Conservation (phyloP, 2,888 invertebrate genomes). For the Amaurobius ferox region DNA sequence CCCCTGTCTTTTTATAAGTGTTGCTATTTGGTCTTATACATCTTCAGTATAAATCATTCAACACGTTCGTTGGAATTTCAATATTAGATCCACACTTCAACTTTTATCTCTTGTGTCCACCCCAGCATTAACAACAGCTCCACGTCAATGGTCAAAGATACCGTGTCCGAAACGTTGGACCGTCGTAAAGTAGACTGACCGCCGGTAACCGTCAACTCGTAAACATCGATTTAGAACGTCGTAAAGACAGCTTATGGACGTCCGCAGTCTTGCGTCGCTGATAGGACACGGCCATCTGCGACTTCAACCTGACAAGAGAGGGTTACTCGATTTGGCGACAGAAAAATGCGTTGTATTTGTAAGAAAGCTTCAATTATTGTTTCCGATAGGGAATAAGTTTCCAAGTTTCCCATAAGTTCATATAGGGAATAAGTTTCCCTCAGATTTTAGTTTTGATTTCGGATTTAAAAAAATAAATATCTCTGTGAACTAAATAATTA, state of each 20-base stretch:
- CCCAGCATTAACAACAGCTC: background rate
- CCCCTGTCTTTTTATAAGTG: too few relatives aligned
- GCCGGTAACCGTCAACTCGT: conserved; percentile 56
- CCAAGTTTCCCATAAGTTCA: too few relatives aligned
- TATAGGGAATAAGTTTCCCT: too few relatives aligned
- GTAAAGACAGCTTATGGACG: conserved; percentile 64
- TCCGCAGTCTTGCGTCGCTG: conserved; percentile 15
- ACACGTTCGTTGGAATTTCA: background rate
- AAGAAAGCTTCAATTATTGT: too few relatives aligned
- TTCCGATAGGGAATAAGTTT: too few relatives aligned
- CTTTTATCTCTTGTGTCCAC: conserved; percentile 10
- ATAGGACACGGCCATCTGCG: conserved; percentile 19
- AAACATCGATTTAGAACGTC: conserved; percentile 69
- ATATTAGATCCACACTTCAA: background rate
- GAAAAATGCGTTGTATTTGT: too few relatives aligned
- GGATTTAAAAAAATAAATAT: too few relatives aligned
- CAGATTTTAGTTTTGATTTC: too few relatives aligned
- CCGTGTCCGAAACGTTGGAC: conserved; percentile 19
- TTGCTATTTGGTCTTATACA: too few relatives aligned
- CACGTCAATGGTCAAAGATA: background rate
- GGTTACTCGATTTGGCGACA: conserved; percentile 11
- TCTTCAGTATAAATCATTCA: background rate
- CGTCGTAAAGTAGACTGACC: conserved; percentile 60
- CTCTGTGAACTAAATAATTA: too few relatives aligned
- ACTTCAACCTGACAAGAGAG: conserved; percentile 18